phyloP scores from a whole-genome alignment of 2,113 vertebrate species.

The Rhea pennata region DNA sequence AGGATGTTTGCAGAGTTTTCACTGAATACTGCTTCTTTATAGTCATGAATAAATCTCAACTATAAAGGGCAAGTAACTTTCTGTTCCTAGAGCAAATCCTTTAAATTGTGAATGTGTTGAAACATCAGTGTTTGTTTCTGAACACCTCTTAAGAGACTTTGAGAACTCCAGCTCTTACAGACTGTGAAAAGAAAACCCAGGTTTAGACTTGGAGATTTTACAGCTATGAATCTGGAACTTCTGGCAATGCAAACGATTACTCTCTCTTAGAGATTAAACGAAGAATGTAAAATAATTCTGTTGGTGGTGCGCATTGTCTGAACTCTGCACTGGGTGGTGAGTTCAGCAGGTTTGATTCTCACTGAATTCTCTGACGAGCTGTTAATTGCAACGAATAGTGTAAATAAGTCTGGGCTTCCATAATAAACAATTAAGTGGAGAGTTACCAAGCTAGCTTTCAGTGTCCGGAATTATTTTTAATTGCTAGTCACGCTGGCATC shows the following conservation, averaged over 20 bases:
- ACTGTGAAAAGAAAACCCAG: neutral
- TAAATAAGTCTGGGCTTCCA: neutral
- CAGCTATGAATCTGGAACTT: neutral
- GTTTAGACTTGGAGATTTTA: neutral
- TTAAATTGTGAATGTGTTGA: conserved; percentile 12
- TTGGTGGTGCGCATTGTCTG: neutral
- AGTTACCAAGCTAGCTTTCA: neutral
- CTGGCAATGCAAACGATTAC: neutral
- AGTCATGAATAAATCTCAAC: conserved; percentile 10
- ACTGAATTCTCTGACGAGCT: accelerated
- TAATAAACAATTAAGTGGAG: neutral
- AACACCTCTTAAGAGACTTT: neutral
- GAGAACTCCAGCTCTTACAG: conserved; percentile 10
- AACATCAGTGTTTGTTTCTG: neutral
- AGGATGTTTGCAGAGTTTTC: conserved; percentile 32
- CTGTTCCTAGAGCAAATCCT: conserved; percentile 35
- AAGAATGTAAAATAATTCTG: neutral
- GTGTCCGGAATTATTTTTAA: neutral
- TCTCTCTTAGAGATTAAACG: neutral
- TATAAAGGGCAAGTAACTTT: conserved; percentile 9
- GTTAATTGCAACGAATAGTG: neutral
- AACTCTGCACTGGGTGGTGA: neutral
- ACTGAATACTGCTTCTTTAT: neutral
- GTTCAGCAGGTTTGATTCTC: neutral
- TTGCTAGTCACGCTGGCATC: neutral